Conservation (phyloP, 2,797 vertebrate species). For the Melanogrammus aeglefinus region DNA sequence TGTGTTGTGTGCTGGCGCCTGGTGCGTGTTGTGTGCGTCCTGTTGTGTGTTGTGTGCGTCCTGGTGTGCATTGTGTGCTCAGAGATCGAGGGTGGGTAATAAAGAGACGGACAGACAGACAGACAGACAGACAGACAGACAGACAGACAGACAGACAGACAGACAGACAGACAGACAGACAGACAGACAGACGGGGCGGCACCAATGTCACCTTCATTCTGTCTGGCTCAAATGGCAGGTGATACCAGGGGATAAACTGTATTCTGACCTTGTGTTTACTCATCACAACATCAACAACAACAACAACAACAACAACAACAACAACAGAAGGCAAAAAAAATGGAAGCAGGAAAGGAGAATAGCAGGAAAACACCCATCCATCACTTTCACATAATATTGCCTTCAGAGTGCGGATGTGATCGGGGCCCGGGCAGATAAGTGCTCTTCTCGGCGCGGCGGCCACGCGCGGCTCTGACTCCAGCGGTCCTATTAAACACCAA, state of each 20-base stretch:
- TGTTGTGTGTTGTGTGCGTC: too few species aligned
- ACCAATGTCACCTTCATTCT: slow-evolving; percentile 72
- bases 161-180: too few species aligned
- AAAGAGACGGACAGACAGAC: slow-evolving; percentile 40
- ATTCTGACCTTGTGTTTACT: slow-evolving; percentile 70
- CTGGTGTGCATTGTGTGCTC: background rate
- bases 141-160: slow-evolving; percentile 5
- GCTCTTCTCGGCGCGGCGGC: slow-evolving; percentile 41
- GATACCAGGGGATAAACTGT: slow-evolving; percentile 74
- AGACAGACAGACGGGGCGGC: slow-evolving; percentile 33
- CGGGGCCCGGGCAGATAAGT: slow-evolving; percentile 43
- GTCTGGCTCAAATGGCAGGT: slow-evolving; percentile 71
- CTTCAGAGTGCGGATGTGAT: slow-evolving; percentile 55
- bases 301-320: slow-evolving; percentile 40
- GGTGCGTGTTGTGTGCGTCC: too few species aligned
- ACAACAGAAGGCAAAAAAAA: slow-evolving; percentile 31
- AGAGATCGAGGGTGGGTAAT: slow-evolving; percentile 69
- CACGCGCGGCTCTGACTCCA: slow-evolving; percentile 44
- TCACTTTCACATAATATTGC: slow-evolving; percentile 65
- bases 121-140: slow-evolving; percentile 22
- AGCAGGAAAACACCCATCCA: slow-evolving; percentile 26
- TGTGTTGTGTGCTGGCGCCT: too few species aligned
- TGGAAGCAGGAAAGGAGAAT: slow-evolving; percentile 10
- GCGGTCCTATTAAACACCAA: slow-evolving; percentile 56
- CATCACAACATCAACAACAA: slow-evolving; percentile 57